Evolutionary conservation across 1,140 invertebrate species (phyloP).

Genomic region (Ceratoteleas bidentatus): DNA sequence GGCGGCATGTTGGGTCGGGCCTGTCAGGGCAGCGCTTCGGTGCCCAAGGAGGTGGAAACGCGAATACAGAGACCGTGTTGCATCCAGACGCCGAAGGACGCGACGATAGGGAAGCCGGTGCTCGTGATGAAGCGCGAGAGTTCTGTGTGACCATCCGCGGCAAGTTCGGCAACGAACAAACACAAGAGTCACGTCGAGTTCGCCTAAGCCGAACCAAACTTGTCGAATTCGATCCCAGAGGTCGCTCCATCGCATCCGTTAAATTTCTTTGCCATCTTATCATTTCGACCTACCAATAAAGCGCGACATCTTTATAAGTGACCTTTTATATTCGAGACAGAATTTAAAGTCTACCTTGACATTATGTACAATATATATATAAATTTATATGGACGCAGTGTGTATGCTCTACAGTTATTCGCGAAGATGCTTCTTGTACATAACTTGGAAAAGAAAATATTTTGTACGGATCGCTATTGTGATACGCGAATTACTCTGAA

Average conservation of each 20-base stretch:
- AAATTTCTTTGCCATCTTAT: slow-evolving; percentile 44
- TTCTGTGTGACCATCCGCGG: slow-evolving; percentile 77
- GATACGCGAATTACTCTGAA: slow-evolving; percentile 60
- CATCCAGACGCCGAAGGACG: slow-evolving; percentile 74
- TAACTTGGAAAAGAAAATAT: slow-evolving; percentile 75
- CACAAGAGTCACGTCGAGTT: slow-evolving; percentile 40
- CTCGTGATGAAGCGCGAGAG: slow-evolving; percentile 79
- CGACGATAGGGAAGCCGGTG: slow-evolving; percentile 72
- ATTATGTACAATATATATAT: slow-evolving; percentile 56
- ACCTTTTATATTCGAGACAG: slow-evolving; percentile 76
- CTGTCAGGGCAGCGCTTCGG: slow-evolving; percentile 71
- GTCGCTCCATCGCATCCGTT: not conserved
- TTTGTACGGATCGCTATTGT: slow-evolving; percentile 78
- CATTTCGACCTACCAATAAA: slow-evolving; percentile 58
- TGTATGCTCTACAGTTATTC: slow-evolving; percentile 63
- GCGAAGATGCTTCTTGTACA: slow-evolving; percentile 69
- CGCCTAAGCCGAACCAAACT: slow-evolving; percentile 5
- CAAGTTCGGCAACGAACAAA: slow-evolving; percentile 46
- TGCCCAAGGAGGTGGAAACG: slow-evolving; percentile 75
- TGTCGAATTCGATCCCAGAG: no score
- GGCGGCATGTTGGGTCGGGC: slow-evolving; percentile 72
- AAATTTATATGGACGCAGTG: slow-evolving; percentile 63
- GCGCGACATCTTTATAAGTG: slow-evolving; percentile 73
- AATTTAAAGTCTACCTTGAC: slow-evolving; percentile 61
- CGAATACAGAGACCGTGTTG: slow-evolving; percentile 73